phyloP scores from a whole-genome alignment of 2,888 invertebrate genomes.

The Pachliopta kotzebuea region DNA sequence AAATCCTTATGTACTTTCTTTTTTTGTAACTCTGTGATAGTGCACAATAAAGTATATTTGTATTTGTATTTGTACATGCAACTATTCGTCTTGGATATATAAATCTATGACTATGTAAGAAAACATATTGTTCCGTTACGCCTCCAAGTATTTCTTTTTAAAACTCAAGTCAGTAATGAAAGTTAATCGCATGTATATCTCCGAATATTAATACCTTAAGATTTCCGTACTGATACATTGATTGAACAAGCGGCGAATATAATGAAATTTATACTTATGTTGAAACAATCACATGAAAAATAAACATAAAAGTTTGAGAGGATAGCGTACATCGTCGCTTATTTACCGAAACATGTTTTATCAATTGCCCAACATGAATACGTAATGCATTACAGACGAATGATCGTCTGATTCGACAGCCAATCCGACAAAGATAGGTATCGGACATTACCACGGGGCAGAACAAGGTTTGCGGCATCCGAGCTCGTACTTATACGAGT shows the following conservation, averaged over 20 bases:
- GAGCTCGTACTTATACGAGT: conserved; percentile 57
- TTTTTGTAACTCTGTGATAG: too few relatives aligned
- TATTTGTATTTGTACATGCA: too few relatives aligned
- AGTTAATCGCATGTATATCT: too few relatives aligned
- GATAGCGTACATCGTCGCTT: conserved; percentile 34
- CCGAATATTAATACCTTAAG: too few relatives aligned
- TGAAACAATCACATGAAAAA: conserved; percentile 12
- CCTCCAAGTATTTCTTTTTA: too few relatives aligned
- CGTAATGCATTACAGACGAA: conserved; percentile 64
- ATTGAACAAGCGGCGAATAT: neutral
- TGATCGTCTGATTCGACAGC: conserved; percentile 62
- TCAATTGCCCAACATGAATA: conserved; percentile 71
- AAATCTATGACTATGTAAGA: too few relatives aligned
- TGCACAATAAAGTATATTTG: too few relatives aligned
- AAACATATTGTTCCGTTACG: too few relatives aligned
- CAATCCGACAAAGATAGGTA: conserved; percentile 69
- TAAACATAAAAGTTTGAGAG: conserved; percentile 22
- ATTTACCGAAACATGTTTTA: conserved; percentile 57
- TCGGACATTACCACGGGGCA: conserved; percentile 66
- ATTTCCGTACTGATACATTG: too few relatives aligned
- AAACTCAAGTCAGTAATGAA: too few relatives aligned
- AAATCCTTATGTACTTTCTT: too few relatives aligned
- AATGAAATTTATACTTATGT: neutral
- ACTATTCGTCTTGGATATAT: too few relatives aligned
- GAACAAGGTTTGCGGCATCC: conserved; percentile 54